A percentile compares a stretch with the other conserved stretches of the same genome.
phyloP scores from a whole-genome alignment of 2,888 invertebrate genomes.

The Seira musarum region DNA sequence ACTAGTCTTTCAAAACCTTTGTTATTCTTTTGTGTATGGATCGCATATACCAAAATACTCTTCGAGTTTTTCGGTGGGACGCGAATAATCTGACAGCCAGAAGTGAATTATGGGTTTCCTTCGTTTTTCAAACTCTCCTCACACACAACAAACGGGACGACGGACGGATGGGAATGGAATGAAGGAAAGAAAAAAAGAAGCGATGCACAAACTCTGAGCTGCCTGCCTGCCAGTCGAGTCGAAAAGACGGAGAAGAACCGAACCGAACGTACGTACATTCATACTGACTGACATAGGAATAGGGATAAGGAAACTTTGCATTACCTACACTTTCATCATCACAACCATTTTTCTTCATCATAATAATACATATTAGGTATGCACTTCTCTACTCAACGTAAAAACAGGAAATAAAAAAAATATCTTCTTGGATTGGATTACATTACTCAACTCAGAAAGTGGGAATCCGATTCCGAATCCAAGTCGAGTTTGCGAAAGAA shows the following conservation, averaged over 20 bases:
- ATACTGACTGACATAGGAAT: constrained; percentile 45
- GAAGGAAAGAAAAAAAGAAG: constrained; percentile 35
- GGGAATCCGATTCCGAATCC: no score
- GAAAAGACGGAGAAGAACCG: not conserved
- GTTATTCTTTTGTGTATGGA: constrained; percentile 70
- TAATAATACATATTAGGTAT: no score
- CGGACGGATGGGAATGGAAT: constrained; percentile 53
- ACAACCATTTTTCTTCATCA: constrained; percentile 29
- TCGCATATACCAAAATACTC: constrained; percentile 55
- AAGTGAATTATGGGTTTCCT: constrained; percentile 69
- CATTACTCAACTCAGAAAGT: no score
- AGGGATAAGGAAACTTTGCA: constrained; percentile 49
- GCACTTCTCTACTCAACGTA: no score
- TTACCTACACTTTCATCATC: constrained; percentile 48
- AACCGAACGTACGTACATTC: constrained; percentile 5
- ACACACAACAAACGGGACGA: constrained; percentile 55
- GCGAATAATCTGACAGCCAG: constrained; percentile 70
- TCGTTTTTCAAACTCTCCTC: constrained; percentile 62
- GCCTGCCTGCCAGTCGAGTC: constrained; percentile 34
- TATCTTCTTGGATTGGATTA: no score
- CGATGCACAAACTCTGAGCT: constrained; percentile 13
- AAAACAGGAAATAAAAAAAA: no score
- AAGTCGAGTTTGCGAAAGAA: no score
- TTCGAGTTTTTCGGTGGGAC: constrained; percentile 65
- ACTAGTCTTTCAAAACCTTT: constrained; percentile 64